phyloP scores from a whole-genome alignment of 1,140 invertebrate genomes.

The Telenomus remus region DNA sequence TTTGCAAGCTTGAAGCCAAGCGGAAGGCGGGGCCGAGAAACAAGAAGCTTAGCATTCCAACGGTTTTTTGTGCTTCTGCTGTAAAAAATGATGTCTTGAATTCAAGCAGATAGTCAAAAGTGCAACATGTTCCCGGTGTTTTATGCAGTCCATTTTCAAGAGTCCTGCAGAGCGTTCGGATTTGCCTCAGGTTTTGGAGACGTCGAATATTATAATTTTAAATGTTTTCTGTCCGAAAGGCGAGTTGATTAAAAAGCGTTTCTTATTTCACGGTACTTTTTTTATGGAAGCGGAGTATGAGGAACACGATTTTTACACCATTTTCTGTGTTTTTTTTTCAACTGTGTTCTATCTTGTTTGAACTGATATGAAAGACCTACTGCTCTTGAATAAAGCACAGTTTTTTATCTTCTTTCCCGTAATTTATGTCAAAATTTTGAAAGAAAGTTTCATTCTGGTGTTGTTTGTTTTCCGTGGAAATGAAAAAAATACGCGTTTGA shows the following conservation, averaged over 20 bases:
- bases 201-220: not conserved
- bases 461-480: too few relatives aligned
- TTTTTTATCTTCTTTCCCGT: too few relatives aligned
- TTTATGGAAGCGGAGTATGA: not conserved
- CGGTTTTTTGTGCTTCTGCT: slow-evolving; percentile 28
- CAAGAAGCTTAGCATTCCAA: slow-evolving; percentile 54
- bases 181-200: not conserved
- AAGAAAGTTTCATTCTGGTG: too few relatives aligned
- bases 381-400: not conserved
- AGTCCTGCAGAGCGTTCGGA: not conserved
- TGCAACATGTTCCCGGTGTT: not conserved
- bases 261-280: not conserved
- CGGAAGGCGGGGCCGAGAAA: slow-evolving; percentile 56
- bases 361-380: slow-evolving; percentile 16
- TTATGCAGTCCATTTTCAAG: slow-evolving; percentile 1
- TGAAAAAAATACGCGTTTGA: not conserved
- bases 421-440: too few relatives aligned
- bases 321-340: slow-evolving; percentile 15
- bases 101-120: slow-evolving; percentile 3
- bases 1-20: slow-evolving; percentile 54
- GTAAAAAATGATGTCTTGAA: slow-evolving; percentile 1
- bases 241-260: not conserved
- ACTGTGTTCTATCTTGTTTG: slow-evolving; percentile 22
- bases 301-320: not conserved
- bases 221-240: not conserved